Conservation (phyloP, 2,113 vertebrate species). For the Carlito syrichta region DNA sequence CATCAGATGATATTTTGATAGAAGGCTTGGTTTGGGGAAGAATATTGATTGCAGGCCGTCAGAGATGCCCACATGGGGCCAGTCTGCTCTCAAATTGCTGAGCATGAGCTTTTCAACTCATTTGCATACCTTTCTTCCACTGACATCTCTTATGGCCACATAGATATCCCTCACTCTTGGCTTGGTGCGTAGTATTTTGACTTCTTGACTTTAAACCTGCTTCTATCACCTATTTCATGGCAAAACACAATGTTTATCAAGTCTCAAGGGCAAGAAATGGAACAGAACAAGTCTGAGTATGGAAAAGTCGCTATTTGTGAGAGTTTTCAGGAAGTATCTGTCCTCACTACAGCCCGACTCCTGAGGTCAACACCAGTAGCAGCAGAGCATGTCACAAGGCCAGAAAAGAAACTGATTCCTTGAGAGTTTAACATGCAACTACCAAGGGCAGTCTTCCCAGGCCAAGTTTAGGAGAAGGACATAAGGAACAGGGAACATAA, state of each 20-base stretch:
- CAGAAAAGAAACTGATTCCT: not conserved
- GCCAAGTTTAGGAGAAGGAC: not conserved
- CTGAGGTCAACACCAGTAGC: not conserved
- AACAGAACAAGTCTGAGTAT: not conserved
- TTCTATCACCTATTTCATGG: not conserved
- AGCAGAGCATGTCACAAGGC: too few species aligned
- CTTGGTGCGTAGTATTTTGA: not conserved
- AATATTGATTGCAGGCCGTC: accelerated
- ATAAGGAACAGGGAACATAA: not conserved
- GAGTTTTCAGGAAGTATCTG: not conserved
- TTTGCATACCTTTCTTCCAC: too few species aligned
- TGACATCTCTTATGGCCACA: accelerated
- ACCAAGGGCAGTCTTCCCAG: not conserved
- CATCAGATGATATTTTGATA: not conserved
- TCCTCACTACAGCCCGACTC: not conserved
- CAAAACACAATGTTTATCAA: not conserved
- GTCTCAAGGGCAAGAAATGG: not conserved
- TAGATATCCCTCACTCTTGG: not conserved
- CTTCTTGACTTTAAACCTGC: not conserved
- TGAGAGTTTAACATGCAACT: not conserved
- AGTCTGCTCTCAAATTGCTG: accelerated
- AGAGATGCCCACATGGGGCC: accelerated
- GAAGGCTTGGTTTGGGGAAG: not conserved
- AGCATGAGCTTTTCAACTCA: accelerated
- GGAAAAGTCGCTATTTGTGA: too few species aligned